These are phyloP conservation scores for Drosophila ficusphila DNA, from an alignment of 1,140 invertebrate species.

Conservation along the genomic window DNA sequence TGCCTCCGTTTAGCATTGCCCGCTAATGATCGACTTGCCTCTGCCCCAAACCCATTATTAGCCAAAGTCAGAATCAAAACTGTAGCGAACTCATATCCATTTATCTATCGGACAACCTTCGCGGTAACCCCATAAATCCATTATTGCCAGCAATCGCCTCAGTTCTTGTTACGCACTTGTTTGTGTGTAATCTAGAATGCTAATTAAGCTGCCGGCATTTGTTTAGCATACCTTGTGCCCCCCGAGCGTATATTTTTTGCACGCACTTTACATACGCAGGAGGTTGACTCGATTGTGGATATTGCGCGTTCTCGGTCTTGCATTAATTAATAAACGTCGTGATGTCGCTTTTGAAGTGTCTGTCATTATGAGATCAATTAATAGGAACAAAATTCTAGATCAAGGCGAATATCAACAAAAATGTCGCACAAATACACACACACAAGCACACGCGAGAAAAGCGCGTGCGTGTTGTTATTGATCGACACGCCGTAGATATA, in stretches of 20 bases:
- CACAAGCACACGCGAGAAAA: constrained; percentile 53
- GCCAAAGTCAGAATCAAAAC: constrained; percentile 4
- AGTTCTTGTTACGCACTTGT: constrained; percentile 66
- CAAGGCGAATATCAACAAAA: constrained; percentile 78
- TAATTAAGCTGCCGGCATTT: constrained; percentile 82
- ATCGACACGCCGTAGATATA: constrained; percentile 37
- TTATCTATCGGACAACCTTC: constrained; percentile 23
- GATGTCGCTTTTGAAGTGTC: constrained; percentile 83
- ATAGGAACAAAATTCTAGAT: constrained; percentile 83
- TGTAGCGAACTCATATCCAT: neutral
- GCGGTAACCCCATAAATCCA: constrained; percentile 47
- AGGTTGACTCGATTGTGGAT: constrained; percentile 45
- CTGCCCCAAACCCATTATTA: constrained; percentile 48
- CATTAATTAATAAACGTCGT: constrained; percentile 83
- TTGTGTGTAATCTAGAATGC: constrained; percentile 74
- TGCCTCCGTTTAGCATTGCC: constrained; percentile 57
- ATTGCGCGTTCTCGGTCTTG: constrained; percentile 41
- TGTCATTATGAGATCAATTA: constrained; percentile 84
- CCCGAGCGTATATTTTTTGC: neutral
- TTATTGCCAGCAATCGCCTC: constrained; percentile 14
- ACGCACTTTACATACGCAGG: constrained; percentile 71
- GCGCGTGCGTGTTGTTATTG: constrained; percentile 46
- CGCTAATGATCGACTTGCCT: constrained; percentile 35
- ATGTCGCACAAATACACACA: constrained; percentile 74
- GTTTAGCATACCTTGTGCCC: constrained; percentile 50